Evolutionary conservation across 2,113 vertebrate genomes (phyloP).

Genomic region (Falcunculus frontatus): DNA sequence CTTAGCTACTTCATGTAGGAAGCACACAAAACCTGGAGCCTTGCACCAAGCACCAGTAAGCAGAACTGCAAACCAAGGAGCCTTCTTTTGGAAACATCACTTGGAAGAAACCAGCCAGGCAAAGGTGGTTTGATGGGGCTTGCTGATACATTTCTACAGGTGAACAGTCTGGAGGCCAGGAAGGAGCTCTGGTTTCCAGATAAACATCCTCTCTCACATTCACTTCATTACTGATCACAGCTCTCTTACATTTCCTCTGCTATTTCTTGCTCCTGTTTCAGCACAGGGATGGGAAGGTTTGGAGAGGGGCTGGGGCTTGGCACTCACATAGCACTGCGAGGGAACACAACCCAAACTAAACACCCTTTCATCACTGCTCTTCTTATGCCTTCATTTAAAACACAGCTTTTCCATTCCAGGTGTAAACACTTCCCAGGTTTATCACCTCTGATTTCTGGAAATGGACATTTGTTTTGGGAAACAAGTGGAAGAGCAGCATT

Average conservation of each 20-base stretch:
- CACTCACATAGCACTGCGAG: accelerated
- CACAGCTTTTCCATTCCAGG: neutral
- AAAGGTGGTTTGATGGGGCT: neutral
- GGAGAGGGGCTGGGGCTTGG: neutral
- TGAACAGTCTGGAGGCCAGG: neutral
- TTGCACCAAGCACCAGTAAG: neutral
- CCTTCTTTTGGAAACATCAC: neutral
- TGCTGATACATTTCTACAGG: neutral
- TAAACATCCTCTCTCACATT: neutral
- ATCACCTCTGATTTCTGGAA: neutral
- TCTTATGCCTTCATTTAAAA: neutral
- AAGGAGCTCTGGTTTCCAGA: neutral
- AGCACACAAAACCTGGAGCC: neutral
- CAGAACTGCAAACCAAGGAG: neutral
- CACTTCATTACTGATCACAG: neutral
- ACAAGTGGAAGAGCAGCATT: neutral
- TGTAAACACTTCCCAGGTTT: neutral
- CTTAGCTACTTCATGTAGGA: neutral
- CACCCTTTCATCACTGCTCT: neutral
- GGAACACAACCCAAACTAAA: neutral
- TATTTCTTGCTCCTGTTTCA: neutral
- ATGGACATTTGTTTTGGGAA: neutral
- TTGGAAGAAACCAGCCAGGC: neutral
- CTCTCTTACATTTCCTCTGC: neutral
- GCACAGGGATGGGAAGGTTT: neutral